Base-by-base conservation (phyloP, 2,797 vertebrate species). In the Notolepis coatsorum region DNA sequence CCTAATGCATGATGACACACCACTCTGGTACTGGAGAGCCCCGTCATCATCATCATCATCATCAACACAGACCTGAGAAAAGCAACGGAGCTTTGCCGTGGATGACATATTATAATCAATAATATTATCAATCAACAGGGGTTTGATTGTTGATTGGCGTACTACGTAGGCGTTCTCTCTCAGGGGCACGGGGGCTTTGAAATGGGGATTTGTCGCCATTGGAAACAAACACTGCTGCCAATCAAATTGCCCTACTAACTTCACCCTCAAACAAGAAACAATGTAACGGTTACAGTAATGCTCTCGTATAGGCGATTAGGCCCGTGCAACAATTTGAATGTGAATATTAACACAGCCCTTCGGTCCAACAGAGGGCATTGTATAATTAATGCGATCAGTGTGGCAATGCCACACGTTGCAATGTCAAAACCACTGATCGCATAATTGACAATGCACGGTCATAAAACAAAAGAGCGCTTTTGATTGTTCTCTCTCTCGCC, bases 401-500 rank as follows among this genome's bases (percentile, higher is more conserved):
- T 35, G 31, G 12, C 31, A 33, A n/a, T n/a, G n/a, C n/a, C n/a
- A n/a, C n/a, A n/a, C n/a, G n/a, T n/a, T 12, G 28, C 2, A 13
- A 59, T 5, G 42, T 48, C 66, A 17, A 13, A 35, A 12, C 8
- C 31, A 35, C 2, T 13, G 9, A 24, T 39, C 67, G 6, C 42
- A 5, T 75, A 67, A 79, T 77, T 84, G 83, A 79, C 84, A 74
- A 23, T 59, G 83, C 73, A 71, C 49, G 61, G 83, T 77, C 75
- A 75, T 76, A 42, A 75, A 65, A 88, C 77, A 87, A 86, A 85
- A 86, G 79, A 75, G 10, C 30, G 42, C 61, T 69, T 68, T n/a
- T 69, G 62, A 79, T 18, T 15, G 25, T 68, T 65, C 72, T 73
- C 66, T 65, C 72, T 73, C 66, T 78, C 54, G 50, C 38, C 58